Percentiles rank a stretch among this genome's conserved stretches.
phyloP scores from a whole-genome alignment of 2,797 vertebrate genomes.

The Anolis apletophallus region DNA sequence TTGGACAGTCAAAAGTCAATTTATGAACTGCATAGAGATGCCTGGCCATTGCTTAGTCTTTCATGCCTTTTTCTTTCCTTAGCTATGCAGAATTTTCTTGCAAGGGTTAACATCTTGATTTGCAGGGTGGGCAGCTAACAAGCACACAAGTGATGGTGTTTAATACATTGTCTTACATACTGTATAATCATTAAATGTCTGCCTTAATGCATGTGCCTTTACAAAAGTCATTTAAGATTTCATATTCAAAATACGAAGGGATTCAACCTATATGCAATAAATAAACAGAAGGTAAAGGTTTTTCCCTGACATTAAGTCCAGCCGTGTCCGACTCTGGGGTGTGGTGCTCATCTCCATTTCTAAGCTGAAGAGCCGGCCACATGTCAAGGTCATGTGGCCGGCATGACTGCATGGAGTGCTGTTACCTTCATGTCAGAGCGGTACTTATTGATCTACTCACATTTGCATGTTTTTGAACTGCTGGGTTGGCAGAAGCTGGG shows the following conservation, averaged over 20 bases:
- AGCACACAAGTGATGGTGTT: neutral
- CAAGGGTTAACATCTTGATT: neutral
- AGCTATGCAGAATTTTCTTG: slow-evolving; percentile 40
- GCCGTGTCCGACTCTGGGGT: no score
- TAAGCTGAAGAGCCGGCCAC: no score
- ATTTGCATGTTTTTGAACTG: no score
- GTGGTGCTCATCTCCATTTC: no score
- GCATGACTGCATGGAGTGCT: no score
- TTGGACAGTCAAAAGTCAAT: slow-evolving; percentile 17
- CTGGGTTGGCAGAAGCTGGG: no score
- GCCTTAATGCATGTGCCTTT: slow-evolving; percentile 32
- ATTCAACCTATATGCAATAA: neutral
- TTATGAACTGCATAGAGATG: slow-evolving; percentile 42
- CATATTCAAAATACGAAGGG: slow-evolving; percentile 22
- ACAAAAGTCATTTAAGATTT: neutral
- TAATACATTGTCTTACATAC: neutral
- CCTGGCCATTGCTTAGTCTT: slow-evolving; percentile 42
- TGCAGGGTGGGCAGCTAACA: slow-evolving; percentile 26
- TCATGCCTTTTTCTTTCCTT: slow-evolving; percentile 29
- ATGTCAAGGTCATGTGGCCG: no score
- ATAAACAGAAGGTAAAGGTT: slow-evolving; percentile 34
- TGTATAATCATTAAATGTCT: neutral
- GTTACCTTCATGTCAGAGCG: no score
- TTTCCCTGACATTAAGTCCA: no score
- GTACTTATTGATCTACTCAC: no score